A percentile compares a stretch with the other conserved stretches of the same genome.
Evolutionary conservation across 2,888 invertebrate genomes (phyloP).

Genomic region (Alentia gelatinosa): DNA sequence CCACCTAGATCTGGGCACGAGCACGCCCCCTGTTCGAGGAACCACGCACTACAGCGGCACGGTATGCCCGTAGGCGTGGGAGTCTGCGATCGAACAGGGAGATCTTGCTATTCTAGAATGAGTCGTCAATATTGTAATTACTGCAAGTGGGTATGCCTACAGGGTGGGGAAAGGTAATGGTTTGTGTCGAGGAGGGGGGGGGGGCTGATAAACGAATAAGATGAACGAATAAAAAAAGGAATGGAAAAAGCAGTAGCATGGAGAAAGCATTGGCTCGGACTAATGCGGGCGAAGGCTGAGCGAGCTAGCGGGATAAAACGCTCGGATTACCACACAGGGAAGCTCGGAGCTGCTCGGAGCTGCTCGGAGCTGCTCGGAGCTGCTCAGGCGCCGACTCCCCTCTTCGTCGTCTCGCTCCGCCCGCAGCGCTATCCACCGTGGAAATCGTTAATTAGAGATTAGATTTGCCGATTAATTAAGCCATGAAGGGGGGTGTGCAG

Average conservation of each 20-base stretch:
- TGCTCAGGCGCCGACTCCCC: too few species aligned
- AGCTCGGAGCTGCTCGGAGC: too few species aligned
- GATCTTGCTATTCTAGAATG: neutral
- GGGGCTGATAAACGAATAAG: too few species aligned
- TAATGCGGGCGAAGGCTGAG: neutral
- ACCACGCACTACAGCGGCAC: neutral
- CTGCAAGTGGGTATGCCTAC: neutral
- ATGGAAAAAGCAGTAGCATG: neutral
- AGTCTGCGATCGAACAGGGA: neutral
- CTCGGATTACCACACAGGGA: neutral
- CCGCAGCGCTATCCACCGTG: neutral
- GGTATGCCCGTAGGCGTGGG: neutral
- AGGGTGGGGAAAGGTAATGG: neutral
- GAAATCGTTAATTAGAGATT: slow-evolving; percentile 3
- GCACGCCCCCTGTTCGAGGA: neutral
- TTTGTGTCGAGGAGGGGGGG: neutral
- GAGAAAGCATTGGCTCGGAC: neutral
- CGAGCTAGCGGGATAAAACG: neutral
- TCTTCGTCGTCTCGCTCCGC: neutral
- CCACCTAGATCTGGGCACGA: neutral
- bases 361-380: too few species aligned
- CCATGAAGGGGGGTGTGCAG: neutral
- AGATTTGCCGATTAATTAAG: slow-evolving; percentile 22
- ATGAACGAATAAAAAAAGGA: too few species aligned
- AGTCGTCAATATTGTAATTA: neutral